A percentile compares a stretch with the other conserved stretches of the same genome.
Conservation (phyloP, 1,140 invertebrate genomes). For the Neodiprion fabricii region DNA sequence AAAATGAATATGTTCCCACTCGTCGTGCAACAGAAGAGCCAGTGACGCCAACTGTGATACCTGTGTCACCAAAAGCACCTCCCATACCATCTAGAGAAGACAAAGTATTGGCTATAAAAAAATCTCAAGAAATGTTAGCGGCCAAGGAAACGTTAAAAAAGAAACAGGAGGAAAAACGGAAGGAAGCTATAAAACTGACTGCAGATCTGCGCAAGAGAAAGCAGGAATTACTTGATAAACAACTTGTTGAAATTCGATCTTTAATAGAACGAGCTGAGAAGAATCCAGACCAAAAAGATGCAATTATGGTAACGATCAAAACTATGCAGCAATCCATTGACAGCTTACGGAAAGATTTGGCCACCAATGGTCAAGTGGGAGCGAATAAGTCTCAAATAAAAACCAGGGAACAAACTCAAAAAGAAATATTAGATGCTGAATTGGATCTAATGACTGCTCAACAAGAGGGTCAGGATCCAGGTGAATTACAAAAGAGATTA, state of each 20-base stretch:
- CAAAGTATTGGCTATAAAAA: conserved; percentile 67
- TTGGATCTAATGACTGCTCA: conserved; percentile 86
- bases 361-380: conserved; percentile 49
- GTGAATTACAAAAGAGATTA: conserved; percentile 72
- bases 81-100: conserved; percentile 44
- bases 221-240: conserved; percentile 79
- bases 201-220: conserved; percentile 78
- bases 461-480: conserved; percentile 78
- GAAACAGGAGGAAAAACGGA: conserved; percentile 71
- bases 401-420: conserved; percentile 73
- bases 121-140: conserved; percentile 68
- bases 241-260: conserved; percentile 78
- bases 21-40: conserved; percentile 52
- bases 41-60: conserved; percentile 22
- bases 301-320: conserved; percentile 77
- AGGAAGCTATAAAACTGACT: conserved; percentile 75
- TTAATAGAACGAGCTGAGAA: conserved; percentile 78
- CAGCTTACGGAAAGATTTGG: conserved; percentile 74
- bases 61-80: conserved; percentile 32
- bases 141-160: conserved; percentile 70
- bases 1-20: conserved; percentile 57
- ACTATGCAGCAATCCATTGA: conserved; percentile 79
- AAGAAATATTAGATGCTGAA: conserved; percentile 87
- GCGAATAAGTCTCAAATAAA: conserved; percentile 55
- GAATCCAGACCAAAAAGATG: conserved; percentile 72